Evolutionary conservation across 35 echinoderm and acorn worm species (phyloP).

Genomic region (Ophiothrix spiculata): DNA sequence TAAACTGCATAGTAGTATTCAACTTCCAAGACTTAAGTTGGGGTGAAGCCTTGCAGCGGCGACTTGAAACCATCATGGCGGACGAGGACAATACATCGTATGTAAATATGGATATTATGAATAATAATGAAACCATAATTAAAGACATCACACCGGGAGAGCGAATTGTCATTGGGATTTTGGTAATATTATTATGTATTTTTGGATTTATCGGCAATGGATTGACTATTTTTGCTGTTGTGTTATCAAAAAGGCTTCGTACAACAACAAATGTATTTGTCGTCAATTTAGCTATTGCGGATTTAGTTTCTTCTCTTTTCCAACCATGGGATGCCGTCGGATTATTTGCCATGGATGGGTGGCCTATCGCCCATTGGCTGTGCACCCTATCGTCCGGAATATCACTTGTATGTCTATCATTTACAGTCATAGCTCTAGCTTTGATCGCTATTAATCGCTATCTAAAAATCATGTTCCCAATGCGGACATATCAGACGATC

Average conservation of each 20-base stretch:
- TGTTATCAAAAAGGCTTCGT: background rate
- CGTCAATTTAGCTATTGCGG: background rate
- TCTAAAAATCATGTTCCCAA: conserved; percentile 16
- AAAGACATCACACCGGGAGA: background rate
- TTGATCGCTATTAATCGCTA: conserved; percentile 46
- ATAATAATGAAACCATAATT: too few relatives aligned
- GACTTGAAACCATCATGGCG: too few relatives aligned
- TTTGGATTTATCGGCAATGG: background rate
- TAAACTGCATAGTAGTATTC: too few relatives aligned
- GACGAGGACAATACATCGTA: too few relatives aligned
- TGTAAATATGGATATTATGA: too few relatives aligned
- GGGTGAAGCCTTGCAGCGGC: too few relatives aligned
- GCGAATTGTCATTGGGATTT: background rate
- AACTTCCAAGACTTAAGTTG: too few relatives aligned
- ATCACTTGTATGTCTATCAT: background rate
- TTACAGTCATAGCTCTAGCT: conserved; percentile 23
- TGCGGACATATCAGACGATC: background rate
- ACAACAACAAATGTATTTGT: conserved; percentile 15
- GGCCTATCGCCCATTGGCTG: background rate
- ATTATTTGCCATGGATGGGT: background rate
- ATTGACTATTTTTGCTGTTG: background rate
- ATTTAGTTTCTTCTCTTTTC: background rate
- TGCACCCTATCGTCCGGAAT: background rate
- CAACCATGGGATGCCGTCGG: background rate
- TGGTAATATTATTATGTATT: background rate